phyloP scores from a whole-genome alignment of 2,888 invertebrate genomes.

The Hypena proboscidalis region DNA sequence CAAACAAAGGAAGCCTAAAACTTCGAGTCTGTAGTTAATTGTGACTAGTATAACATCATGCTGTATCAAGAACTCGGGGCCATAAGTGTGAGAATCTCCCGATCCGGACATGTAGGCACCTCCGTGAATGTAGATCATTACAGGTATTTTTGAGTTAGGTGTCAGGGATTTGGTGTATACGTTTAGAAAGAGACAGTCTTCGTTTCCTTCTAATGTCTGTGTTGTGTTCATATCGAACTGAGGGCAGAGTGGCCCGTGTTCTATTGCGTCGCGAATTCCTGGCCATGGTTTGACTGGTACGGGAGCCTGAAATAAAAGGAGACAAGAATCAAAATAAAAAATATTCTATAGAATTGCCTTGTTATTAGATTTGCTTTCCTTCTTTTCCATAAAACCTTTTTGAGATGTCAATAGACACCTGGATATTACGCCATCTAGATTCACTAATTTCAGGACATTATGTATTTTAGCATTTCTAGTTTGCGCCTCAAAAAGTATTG shows the following conservation, averaged over 20 bases:
- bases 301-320: constrained; percentile 56
- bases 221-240: constrained; percentile 57
- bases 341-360: too few relatives aligned
- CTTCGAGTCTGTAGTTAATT: constrained; percentile 69
- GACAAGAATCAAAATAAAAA: too few relatives aligned
- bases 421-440: too few relatives aligned
- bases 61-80: constrained; percentile 66
- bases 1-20: constrained; percentile 55
- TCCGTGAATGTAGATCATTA: constrained; percentile 75
- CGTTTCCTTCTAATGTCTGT: constrained; percentile 53
- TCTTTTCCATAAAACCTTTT: too few relatives aligned
- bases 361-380: too few relatives aligned
- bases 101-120: constrained; percentile 69
- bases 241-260: constrained; percentile 66
- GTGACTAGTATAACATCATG: constrained; percentile 73
- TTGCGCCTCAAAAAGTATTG: too few relatives aligned
- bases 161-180: constrained; percentile 58
- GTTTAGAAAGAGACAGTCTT: constrained; percentile 68
- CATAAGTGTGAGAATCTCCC: constrained; percentile 59
- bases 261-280: constrained; percentile 59
- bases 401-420: too few relatives aligned
- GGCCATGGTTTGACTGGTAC: constrained; percentile 57
- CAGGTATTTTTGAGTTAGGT: constrained; percentile 54
- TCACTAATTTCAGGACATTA: too few relatives aligned
- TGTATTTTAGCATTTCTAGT: too few relatives aligned